Evolutionary conservation across 2,888 invertebrate species (phyloP), one percentile per base, ranked within the genome.

Genomic region (Calliopum simillimum): DNA sequence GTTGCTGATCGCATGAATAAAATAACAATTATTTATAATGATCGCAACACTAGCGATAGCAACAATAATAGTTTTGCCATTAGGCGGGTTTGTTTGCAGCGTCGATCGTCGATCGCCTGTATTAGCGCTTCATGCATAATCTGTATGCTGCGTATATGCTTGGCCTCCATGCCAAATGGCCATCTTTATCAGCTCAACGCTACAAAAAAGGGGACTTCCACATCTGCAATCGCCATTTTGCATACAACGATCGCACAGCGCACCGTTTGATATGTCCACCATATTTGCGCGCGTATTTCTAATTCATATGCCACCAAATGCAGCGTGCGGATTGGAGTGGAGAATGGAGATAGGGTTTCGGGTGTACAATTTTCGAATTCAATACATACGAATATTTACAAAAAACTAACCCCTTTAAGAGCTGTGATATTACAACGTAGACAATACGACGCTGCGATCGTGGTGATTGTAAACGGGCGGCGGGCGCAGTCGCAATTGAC

Each of bases 21-120:
- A 71, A 67, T 61, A 71, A 67, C 67, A 71, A 71, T 67, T 63
- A 69, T 63, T 56, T 63, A 63, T 63, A 64, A 63, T 69, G 68
- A 55, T 63, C 59, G 55, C 62, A 69, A 23, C 56, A 46, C n/a
- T 25, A 56, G 49, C 16, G 6, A 44, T 53, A 62, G 25, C n/a
- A 56, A 56, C 33, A 55, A 19, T 23, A 21, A 55, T 14, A 47
- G 21, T 33, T 49, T 62, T 49, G 51, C 47, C 23, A 33, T 33
- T 6, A 6, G 5, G 46, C 46, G 14, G 12, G 25, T 46, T 55
- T 25, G 58, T 47, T 58, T n/a, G 66, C 25, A n/a, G 51, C 11
- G 51, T 21, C n/a, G 70, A 23, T 25, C 61, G 49, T 53, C 25
- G 33, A 21, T 16, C 33, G 14, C 64, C 49, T 43, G 21, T 41